Base-by-base conservation (phyloP, 2,888 invertebrate genomes). In the Hedya salicella region DNA sequence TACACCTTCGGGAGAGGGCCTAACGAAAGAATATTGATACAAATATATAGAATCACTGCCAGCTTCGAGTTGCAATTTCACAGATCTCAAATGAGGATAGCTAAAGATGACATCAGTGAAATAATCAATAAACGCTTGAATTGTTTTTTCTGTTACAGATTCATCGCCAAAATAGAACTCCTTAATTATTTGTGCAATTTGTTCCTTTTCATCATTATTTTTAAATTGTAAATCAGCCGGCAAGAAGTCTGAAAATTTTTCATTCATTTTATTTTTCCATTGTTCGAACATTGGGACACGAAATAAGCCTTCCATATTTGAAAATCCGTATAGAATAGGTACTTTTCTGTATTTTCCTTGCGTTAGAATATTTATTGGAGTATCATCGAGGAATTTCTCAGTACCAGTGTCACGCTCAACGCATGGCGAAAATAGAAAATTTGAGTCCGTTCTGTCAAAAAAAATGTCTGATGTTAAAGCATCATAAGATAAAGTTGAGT, bases 91-190 rank as follows among this genome's bases (percentile, higher is more conserved):
- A 50, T 75, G 78, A 3, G 81, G 71, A 66, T 77, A 81, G 1
- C 66, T 71, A 68, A 85, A 80, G 0, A 78, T 0, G 4, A 75
- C 32, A 91, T 95, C 91, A 4, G 81, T 68, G 53, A 78, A 75
- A 46, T 75, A 85, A 49, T 86, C 72, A 0, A 86, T 62, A 40
- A 74, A 87, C 2, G 57, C 59, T 13, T 80, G 68, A 60, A 84
- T 67, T 32, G 71, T 78, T 0, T 67, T 67, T 49, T 71, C 70
- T 1, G 53, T 70, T 0, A 87, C 68, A 0, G 73, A 65, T 19
- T 80, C 68, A n/a, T 77, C 68, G 8, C 81, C 83, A 69, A 86
- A 87, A 71, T 83, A 84, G 71, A 80, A 82, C 9, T 77, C 56
- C 68, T 80, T 83, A 1, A 82, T 66, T 30, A 49, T 19, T n/a